Evolutionary conservation across 2,888 invertebrate species (phyloP).

Genomic region (Didymodactylos carnosus): DNA sequence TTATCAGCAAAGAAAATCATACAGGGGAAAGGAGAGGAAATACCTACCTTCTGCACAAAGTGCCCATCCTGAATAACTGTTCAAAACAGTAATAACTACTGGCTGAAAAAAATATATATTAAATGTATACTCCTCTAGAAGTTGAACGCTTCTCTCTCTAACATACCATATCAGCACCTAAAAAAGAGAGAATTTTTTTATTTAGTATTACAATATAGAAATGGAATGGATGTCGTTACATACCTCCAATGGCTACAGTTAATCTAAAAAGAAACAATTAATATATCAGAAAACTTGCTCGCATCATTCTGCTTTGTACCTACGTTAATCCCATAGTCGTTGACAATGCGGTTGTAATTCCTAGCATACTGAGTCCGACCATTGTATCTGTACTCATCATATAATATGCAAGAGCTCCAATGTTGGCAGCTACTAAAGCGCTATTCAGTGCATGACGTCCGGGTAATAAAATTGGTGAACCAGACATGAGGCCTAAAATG

Average conservation of each 20-base stretch:
- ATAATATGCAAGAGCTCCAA: conserved; percentile 54
- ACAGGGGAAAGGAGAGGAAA: neutral
- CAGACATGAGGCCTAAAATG: conserved; percentile 52
- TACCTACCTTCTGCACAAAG: conserved; percentile 57
- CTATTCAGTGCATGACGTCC: conserved; percentile 59
- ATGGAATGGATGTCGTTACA: conserved; percentile 35
- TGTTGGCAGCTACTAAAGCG: conserved; percentile 47
- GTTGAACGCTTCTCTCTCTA: too few relatives aligned
- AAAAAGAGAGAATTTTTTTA: neutral
- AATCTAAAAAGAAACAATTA: too few relatives aligned
- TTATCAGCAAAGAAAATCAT: neutral
- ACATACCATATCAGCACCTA: conserved; percentile 12
- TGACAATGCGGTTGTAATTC: conserved; percentile 54
- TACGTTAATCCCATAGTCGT: conserved; percentile 66
- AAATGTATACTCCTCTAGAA: too few relatives aligned
- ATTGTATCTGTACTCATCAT: conserved; percentile 44
- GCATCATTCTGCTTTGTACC: too few relatives aligned
- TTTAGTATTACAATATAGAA: neutral
- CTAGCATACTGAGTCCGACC: conserved; percentile 52
- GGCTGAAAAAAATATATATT: too few relatives aligned
- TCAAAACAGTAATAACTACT: conserved; percentile 71
- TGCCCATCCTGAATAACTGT: conserved; percentile 80
- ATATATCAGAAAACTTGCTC: too few relatives aligned
- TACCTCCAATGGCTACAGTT: conserved; percentile 71
- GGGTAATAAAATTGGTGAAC: conserved; percentile 59